Conservation (phyloP, 2,113 vertebrate genomes). For the Puffinus mauretanicus region DNA sequence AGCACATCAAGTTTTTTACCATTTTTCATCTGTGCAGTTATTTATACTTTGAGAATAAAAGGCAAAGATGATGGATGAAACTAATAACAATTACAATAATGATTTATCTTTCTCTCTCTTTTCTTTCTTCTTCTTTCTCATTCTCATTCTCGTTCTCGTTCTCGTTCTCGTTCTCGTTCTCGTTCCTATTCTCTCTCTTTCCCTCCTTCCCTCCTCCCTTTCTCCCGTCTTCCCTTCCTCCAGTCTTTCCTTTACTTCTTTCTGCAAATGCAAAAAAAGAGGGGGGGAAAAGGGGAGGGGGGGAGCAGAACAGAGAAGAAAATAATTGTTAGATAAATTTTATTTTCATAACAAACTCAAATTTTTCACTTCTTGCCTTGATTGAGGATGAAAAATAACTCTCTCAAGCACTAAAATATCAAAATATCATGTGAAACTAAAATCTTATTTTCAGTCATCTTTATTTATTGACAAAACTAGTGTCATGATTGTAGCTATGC, state of each 20-base stretch:
- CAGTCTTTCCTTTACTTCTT: background rate
- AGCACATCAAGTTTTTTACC: background rate
- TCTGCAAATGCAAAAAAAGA: background rate
- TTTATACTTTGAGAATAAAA: background rate
- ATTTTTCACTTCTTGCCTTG: background rate
- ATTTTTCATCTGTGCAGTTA: background rate
- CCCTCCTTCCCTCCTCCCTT: accelerated
- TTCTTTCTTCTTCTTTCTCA: background rate
- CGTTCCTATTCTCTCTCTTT: background rate
- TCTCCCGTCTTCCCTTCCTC: background rate
- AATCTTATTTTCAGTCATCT: background rate
- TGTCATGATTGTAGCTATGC: background rate
- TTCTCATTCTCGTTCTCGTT: background rate
- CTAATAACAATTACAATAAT: background rate
- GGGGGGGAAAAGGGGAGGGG: accelerated
- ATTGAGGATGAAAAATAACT: background rate
- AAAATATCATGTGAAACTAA: background rate
- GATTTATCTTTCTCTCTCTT: background rate
- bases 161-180: background rate
- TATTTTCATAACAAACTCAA: background rate
- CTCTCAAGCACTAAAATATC: background rate
- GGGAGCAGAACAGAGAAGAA: background rate
- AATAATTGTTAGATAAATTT: background rate
- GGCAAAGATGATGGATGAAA: background rate
- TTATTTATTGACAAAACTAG: background rate